These are phyloP conservation scores for Epinephelus moara DNA, from an alignment of 2,113 vertebrate genomes.

Conservation along the genomic window DNA sequence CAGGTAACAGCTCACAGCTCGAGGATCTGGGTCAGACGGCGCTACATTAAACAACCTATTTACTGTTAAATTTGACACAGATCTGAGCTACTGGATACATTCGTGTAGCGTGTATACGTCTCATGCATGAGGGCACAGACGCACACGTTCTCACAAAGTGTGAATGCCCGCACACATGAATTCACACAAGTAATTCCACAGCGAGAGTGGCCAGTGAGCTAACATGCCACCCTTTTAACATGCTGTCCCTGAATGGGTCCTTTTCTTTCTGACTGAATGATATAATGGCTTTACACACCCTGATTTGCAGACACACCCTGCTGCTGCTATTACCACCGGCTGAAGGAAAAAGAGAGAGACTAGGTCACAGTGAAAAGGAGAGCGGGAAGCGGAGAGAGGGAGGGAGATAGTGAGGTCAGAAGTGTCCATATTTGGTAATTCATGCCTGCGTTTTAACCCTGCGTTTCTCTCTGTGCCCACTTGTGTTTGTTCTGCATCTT, in stretches of 20 bases:
- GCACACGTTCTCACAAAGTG: conserved; percentile 19
- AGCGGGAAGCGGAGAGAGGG: conserved; percentile 28
- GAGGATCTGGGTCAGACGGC: conserved; percentile 43
- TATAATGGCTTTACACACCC: conserved; percentile 77
- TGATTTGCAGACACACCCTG: conserved; percentile 80
- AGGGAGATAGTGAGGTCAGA: conserved; percentile 73
- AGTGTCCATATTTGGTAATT: conserved; percentile 82
- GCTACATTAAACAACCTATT: background rate
- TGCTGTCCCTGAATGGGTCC: conserved; percentile 66
- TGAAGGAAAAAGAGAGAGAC: conserved; percentile 44
- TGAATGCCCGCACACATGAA: conserved; percentile 49
- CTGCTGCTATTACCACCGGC: conserved; percentile 71
- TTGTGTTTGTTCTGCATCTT: conserved; percentile 43
- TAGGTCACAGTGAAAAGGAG: conserved; percentile 57
- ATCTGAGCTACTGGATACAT: background rate
- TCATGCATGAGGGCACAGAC: conserved; percentile 1
- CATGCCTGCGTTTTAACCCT: conserved; percentile 56
- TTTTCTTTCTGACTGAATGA: conserved; percentile 72
- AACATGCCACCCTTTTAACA: conserved; percentile 56
- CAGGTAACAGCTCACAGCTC: conserved; percentile 8
- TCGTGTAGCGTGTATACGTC: background rate
- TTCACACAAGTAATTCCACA: conserved; percentile 46
- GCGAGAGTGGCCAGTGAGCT: conserved; percentile 45
- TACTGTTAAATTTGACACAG: conserved; percentile 9
- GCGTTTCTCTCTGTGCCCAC: conserved; percentile 24